Base-by-base conservation (phyloP, 1,140 invertebrate species). In the Tribolium castaneum region DNA sequence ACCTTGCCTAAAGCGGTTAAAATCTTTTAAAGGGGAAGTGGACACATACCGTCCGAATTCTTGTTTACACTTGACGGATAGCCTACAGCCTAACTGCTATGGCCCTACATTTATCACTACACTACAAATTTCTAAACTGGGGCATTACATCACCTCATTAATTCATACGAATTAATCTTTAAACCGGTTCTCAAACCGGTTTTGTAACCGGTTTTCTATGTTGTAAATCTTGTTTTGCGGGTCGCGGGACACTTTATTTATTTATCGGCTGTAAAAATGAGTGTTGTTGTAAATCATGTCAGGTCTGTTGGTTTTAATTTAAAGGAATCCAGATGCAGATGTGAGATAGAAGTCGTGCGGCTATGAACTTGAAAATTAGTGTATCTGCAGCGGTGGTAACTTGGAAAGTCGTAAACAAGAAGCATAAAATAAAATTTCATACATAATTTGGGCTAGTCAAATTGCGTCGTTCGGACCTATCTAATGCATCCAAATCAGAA, bases 21-120 rank as follows among this genome's bases (percentile, higher is more conserved):
- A 66, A 66, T 66, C 59, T 66, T 59, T 66, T 66, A 66, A 66
- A 66, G 59, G 59, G 30, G 59, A 66, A 66, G 59, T 66, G 59
- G 59, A 66, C 59, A 66, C 30, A 66, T 66, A 35, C 30, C 25
- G 25, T 66, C n/a, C 30, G 5, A 66, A 66, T 66, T 66, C 30
- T 9, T 16, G 25, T 66, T 30, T 59, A 59, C 54, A 59, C 54
- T 59, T 59, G 54, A 59, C 54, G 16, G 54, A 59, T 59, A 30
- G 16, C 6, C 6, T 30, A 59, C 54, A 59, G 30, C 54, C 7
- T 25, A 13, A 19, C 19, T 6, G 22, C 19, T 59, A 59, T 59
- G 54, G 30, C 54, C 54, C 54, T 45, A 59, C 19, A 59, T 59
- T 59, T 59, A 59, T 59, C 54, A 59, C 54, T 52, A n/a, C 19